phyloP scores from a whole-genome alignment of 2,888 invertebrate genomes.

The Folsomia candida region DNA sequence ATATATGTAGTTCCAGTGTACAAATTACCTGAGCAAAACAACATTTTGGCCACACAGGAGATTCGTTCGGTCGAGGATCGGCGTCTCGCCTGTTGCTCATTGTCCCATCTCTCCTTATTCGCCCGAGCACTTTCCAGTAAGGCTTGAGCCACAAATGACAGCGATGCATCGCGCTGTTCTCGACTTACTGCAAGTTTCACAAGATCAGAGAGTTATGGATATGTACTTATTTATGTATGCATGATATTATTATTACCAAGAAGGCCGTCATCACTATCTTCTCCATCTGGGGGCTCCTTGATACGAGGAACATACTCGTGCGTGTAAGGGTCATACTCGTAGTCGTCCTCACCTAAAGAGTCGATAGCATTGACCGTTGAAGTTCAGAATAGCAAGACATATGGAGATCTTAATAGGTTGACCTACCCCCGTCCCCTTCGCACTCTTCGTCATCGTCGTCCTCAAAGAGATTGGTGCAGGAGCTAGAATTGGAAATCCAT shows the following conservation, averaged over 20 bases:
- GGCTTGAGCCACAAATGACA: constrained; percentile 36
- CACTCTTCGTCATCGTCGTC: constrained; percentile 20
- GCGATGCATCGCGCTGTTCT: constrained; percentile 24
- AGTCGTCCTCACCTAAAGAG: constrained; percentile 29
- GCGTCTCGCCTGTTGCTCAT: constrained; percentile 13
- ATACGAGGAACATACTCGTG: constrained; percentile 42
- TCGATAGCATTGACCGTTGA: neutral
- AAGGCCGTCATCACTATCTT: constrained; percentile 38
- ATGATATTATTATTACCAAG: constrained; percentile 5
- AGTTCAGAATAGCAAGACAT: neutral
- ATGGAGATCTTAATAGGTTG: no score
- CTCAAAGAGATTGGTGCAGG: constrained; percentile 6
- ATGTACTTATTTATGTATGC: no score
- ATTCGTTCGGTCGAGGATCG: neutral
- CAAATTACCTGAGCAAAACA: neutral
- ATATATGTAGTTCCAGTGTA: neutral
- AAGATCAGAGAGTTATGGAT: neutral
- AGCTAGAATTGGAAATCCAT: neutral
- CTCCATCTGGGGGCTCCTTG: constrained; percentile 33
- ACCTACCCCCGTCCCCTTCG: constrained; percentile 34
- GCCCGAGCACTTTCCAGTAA: constrained; percentile 38
- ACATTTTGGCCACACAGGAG: neutral
- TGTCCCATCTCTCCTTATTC: constrained; percentile 29
- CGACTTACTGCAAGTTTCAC: constrained; percentile 20
- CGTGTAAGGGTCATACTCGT: constrained; percentile 36